phyloP scores from a whole-genome alignment of 2,113 vertebrate species.

The Tauraco erythrolophus region DNA sequence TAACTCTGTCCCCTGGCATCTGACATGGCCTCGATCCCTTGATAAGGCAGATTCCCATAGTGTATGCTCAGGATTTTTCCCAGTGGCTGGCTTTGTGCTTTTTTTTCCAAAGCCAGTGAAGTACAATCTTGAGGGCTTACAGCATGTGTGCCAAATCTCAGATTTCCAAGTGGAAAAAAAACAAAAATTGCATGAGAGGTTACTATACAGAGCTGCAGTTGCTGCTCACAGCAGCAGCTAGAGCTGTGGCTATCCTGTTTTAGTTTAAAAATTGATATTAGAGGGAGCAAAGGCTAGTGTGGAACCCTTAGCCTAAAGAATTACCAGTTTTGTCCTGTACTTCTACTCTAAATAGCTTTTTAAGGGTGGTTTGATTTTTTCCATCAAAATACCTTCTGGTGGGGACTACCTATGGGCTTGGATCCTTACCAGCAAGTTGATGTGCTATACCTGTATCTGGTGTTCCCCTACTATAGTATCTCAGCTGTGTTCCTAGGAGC shows the following conservation, averaged over 20 bases:
- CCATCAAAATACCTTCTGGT: background rate
- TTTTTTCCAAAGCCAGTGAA: background rate
- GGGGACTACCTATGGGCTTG: background rate
- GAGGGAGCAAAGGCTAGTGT: background rate
- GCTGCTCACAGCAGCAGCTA: background rate
- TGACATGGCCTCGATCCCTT: background rate
- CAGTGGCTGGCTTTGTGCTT: background rate
- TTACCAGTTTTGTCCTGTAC: background rate
- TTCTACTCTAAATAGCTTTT: background rate
- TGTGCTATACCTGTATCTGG: background rate
- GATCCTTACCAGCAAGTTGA: background rate
- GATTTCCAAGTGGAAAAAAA: background rate
- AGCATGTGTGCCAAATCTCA: background rate
- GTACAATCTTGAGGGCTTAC: background rate
- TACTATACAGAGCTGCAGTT: background rate
- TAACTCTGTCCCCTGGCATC: background rate
- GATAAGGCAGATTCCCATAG: background rate
- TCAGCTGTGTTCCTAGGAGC: background rate
- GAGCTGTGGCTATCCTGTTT: background rate
- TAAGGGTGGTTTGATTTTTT: background rate
- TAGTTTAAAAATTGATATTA: background rate
- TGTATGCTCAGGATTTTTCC: background rate
- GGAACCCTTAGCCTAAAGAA: background rate
- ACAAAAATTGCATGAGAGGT: background rate
- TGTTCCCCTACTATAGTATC: background rate